Evolutionary conservation across 2,797 vertebrate species (phyloP), one percentile per base, ranked within the genome.

Genomic region (Liparis tanakae): DNA sequence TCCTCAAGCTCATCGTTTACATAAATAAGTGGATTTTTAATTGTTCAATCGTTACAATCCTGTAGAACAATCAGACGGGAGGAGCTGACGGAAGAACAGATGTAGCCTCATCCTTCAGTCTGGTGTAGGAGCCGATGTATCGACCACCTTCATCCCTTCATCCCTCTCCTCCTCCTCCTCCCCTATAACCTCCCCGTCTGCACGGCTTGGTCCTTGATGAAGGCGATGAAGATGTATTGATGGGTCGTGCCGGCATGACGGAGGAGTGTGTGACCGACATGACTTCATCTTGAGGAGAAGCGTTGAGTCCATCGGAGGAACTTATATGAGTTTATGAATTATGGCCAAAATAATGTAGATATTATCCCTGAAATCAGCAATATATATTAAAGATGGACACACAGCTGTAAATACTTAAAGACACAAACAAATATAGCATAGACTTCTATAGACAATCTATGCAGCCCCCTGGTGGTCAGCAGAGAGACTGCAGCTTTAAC

Each of bases 21-120:
- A 6, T 33, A 48, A 59, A 58, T 3, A 37, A 13, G 13, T 44
- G 2, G 20, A 70, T 61, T 17, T 15, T 37, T 51, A n/a, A n/a
- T 51, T 1, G 20, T 22, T 51, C 22, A 51, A 12, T 51, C 20
- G 3, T 51, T 1, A 13, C 13, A 22, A 90, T 87, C 83, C 80
- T 60, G 55, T 30, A 30, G 2, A 30, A 30, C 25, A 25, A 37
- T 8, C 7, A 37, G 53, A 67, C 53, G 41, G 41, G 33, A 65
- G 71, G 76, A 82, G 15, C 30, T 20, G 39, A 66, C 79, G 90
- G 90, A 91, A 92, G 87, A 94, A 93, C 89, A 92, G 90, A 93
- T 94, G 94, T 94, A 94, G 92, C 93, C 93, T 94, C 92, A 94
- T 93, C 90, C 91, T 91, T 94, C 88, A 89, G 93, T 93, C 92